Evolutionary conservation across 2,888 invertebrate species (phyloP).

Genomic region (Mechanitis mazaeus): DNA sequence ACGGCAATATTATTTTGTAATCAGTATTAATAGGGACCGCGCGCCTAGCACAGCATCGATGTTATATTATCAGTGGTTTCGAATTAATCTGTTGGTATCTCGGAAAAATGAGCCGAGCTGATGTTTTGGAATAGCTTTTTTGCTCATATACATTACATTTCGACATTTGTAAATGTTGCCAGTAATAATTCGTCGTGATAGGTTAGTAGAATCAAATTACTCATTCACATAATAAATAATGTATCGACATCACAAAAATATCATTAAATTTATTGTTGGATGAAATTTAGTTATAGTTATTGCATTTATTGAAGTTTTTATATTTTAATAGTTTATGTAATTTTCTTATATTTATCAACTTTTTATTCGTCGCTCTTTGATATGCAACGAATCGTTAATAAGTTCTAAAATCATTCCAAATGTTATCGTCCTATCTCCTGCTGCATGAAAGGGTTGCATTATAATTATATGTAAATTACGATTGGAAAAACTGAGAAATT

Average conservation of each 20-base stretch:
- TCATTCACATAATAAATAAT: conserved; percentile 6
- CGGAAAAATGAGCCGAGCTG: no score
- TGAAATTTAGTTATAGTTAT: conserved; percentile 25
- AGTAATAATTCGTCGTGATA: conserved; percentile 12
- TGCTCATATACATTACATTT: conserved; percentile 12
- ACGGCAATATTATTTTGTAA: conserved; percentile 18
- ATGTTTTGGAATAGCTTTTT: conserved; percentile 11
- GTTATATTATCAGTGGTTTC: conserved; percentile 7
- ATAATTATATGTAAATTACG: no score
- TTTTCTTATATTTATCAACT: conserved; percentile 14
- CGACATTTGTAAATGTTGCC: no score
- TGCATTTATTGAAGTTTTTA: conserved; percentile 35
- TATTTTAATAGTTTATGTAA: conserved; percentile 32
- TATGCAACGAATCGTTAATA: conserved; percentile 55
- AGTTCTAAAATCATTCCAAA: conserved; percentile 20
- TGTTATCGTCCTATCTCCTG: neutral
- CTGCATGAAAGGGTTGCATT: neutral
- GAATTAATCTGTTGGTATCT: neutral
- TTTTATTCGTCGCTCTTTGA: conserved; percentile 47
- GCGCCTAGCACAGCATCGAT: conserved; percentile 37
- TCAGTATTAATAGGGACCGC: conserved; percentile 50
- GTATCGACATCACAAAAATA: conserved; percentile 27
- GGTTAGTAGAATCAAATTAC: conserved; percentile 15
- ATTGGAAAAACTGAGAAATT: no score
- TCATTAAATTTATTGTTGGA: conserved; percentile 41